Percentiles rank a stretch among this genome's conserved stretches.
Conservation (phyloP, 2,797 vertebrate genomes). For the Leuciscus waleckii region DNA sequence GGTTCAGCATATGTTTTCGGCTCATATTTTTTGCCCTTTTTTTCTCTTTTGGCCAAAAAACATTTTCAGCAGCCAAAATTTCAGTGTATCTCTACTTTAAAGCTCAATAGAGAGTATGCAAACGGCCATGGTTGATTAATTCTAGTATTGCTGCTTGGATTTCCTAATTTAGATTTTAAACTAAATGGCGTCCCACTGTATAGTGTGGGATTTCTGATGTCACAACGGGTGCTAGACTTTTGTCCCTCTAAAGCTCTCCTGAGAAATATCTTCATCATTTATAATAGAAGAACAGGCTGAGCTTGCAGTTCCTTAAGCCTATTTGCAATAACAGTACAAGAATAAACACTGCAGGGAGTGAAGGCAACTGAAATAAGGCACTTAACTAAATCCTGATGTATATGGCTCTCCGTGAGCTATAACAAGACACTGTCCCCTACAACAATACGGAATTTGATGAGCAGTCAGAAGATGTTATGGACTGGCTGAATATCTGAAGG, state of each 20-base stretch:
- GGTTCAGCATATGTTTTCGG: too few species aligned
- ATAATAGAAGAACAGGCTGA: slow-evolving; percentile 64
- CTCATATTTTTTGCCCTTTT: too few species aligned
- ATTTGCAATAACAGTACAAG: slow-evolving; percentile 51
- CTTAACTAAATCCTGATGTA: slow-evolving; percentile 41
- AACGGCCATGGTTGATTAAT: slow-evolving; percentile 65
- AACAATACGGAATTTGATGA: slow-evolving; percentile 50
- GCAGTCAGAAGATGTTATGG: slow-evolving; percentile 44
- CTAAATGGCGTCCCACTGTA: slow-evolving; percentile 56
- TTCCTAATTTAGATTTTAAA: slow-evolving; percentile 71
- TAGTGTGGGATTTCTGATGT: slow-evolving; percentile 63
- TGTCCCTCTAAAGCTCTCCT: slow-evolving; percentile 59
- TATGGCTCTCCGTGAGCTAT: slow-evolving; percentile 16
- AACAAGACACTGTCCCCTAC: slow-evolving; percentile 47
- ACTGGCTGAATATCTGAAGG: slow-evolving; percentile 25
- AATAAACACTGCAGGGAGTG: slow-evolving; percentile 43
- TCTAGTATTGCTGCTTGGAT: slow-evolving; percentile 60
- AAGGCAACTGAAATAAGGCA: slow-evolving; percentile 44
- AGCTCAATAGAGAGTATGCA: slow-evolving; percentile 61
- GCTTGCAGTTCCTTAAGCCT: slow-evolving; percentile 41
- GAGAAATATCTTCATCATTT: slow-evolving; percentile 68
- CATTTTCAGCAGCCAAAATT: too few species aligned
- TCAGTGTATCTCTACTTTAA: slow-evolving; percentile 54
- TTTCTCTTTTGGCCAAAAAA: too few species aligned
- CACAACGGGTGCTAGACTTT: slow-evolving; percentile 62